Base-by-base conservation (phyloP, 2,113 vertebrate genomes). In the Mormyrus lacerda region DNA sequence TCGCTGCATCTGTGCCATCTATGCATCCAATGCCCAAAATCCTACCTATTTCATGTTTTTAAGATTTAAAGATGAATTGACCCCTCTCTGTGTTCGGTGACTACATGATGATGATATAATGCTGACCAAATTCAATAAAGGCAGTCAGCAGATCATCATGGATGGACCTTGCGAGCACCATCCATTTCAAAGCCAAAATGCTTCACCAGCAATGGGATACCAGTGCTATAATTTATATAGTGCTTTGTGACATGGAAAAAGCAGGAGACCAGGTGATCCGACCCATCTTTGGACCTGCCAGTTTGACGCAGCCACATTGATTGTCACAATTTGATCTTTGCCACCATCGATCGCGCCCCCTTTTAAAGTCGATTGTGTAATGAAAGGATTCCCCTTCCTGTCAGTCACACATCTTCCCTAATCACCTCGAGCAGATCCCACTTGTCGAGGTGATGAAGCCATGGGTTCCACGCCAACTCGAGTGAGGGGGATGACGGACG, bases 331-430 rank as follows among this genome's bases (percentile, higher is more conserved):
- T 94, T 94, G 93, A 92, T 94, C 92, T 93, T 93, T 94, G 58
- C 87, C 42, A 4, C 47, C 94, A 94, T 92, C 92, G 95, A 95
- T 94, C 93, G 93, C 91, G 91, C 91, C 55, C 92, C 92, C 92
- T 95, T 94, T 83, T 55, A 44, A 55, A 87, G 31, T 31, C 87
- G 13, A n/a, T 53, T 90, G 92, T 93, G 93, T 94, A 94, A 95
- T 95, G 94, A 94, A 95, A 95, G 94, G 95, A 94, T 94, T 95
- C 95, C 93, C 95, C 92, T 92, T 90, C 91, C 50, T 95, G 95
- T 94, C 95, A 95, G 89, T 94, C 94, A 94, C 89, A 92, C 94
- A 95, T 95, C 95, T 92, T 79, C 58, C 91, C 91, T 92, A 91
- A 92, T 95, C 94, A 93, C 93, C 90, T 85, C 7, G 85, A 95